These are phyloP conservation scores for Acipenser ruthenus DNA, from an alignment of 2,797 vertebrate genomes.

Conservation along the genomic window DNA sequence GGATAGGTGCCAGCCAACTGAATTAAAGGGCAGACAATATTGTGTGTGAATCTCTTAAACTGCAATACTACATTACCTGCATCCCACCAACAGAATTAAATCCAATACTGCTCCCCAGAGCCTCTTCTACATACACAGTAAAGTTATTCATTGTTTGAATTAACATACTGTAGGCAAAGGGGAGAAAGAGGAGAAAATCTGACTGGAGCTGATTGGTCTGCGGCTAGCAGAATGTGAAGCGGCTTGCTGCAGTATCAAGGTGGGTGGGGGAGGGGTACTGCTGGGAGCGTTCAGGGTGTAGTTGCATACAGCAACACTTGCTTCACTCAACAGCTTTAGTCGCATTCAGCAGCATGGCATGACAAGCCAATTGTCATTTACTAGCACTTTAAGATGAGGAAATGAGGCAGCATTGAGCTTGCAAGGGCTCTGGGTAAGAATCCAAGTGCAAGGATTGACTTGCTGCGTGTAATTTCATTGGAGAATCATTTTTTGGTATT, in stretches of 20 bases:
- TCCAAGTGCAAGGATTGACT: neutral
- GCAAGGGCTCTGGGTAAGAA: neutral
- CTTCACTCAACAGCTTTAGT: neutral
- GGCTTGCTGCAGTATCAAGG: constrained; percentile 4
- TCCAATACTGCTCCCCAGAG: neutral
- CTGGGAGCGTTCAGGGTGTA: neutral
- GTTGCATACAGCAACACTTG: neutral
- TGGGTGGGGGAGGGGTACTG: constrained; percentile 10
- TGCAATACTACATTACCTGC: neutral
- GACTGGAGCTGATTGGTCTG: neutral
- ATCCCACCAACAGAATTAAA: neutral
- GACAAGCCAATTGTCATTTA: neutral
- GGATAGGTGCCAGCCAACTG: constrained; percentile 2
- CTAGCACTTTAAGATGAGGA: neutral
- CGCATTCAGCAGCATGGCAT: neutral
- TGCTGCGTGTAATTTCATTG: neutral
- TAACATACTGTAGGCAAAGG: neutral
- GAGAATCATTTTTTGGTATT: too few relatives aligned
- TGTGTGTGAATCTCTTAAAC: constrained; percentile 1
- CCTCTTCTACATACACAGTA: constrained; percentile 10
- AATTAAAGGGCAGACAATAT: constrained; percentile 2
- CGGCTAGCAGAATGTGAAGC: neutral
- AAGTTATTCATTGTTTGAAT: constrained; percentile 8
- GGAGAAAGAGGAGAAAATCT: neutral
- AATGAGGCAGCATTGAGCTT: neutral